These are phyloP conservation scores for Lepidocolaptes lacrymiger DNA, from an alignment of 2,797 vertebrate species.

Conservation along the genomic window DNA sequence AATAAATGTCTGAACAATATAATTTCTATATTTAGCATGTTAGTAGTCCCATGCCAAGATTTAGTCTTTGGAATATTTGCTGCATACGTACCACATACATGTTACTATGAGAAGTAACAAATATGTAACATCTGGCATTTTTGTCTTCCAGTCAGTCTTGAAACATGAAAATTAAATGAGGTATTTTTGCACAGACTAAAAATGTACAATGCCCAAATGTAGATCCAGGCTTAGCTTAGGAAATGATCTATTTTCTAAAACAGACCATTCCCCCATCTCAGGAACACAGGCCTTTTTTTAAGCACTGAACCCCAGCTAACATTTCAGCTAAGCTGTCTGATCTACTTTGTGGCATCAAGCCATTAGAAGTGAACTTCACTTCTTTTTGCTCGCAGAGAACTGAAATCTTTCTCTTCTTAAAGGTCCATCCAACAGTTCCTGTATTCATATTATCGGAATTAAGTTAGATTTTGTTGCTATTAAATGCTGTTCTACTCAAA, in stretches of 20 bases:
- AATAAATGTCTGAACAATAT: conserved; percentile 36
- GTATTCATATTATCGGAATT: neutral
- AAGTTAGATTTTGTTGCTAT: neutral
- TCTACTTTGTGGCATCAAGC: neutral
- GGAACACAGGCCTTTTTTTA: neutral
- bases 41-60: neutral
- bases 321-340: neutral
- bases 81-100: neutral
- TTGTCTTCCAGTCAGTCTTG: neutral
- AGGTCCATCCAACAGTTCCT: neutral
- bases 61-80: conserved; percentile 3
- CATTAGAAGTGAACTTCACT: neutral
- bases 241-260: neutral
- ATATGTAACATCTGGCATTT: conserved; percentile 5
- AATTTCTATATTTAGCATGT: conserved; percentile 24
- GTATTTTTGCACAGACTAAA: conserved; percentile 1
- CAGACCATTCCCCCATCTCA: neutral
- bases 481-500: neutral
- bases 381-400: neutral
- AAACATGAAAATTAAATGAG: neutral
- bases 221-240: neutral
- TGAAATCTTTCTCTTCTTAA: neutral
- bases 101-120: neutral
- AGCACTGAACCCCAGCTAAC: neutral
- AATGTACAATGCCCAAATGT: neutral